Evolutionary conservation across 2,113 vertebrate species (phyloP), one percentile per base, ranked within the genome.

Genomic region (Nothocercus julius): DNA sequence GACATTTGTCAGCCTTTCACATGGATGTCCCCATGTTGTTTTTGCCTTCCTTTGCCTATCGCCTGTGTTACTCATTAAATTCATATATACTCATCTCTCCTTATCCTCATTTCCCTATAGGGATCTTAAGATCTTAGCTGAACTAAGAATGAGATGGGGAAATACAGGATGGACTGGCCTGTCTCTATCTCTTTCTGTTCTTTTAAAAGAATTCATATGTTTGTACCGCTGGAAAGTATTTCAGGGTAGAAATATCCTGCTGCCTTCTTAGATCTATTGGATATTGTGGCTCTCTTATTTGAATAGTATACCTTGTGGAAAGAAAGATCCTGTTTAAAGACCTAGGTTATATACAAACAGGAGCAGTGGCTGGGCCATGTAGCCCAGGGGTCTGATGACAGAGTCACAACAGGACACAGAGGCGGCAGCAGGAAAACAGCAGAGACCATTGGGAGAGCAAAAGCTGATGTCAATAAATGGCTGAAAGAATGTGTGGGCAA

Each of bases 91-190:
- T 44, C 44, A 16, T 44, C 44, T 49, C 21, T 49, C 54, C 38
- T 81, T 40, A 58, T 16, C 16, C 21, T 21, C 13, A 4, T 0
- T 56, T 54, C 25, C 11, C 11, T 56, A 13, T 4, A 2, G 21
- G 28, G 82, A 73, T 17, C 78, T 69, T 76, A 58, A 53, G 53
- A 36, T 75, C 25, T 3, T 8, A 87, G 47, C 62, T 87, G 66
- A 76, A 12, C 24, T 28, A 22, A 70, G 67, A 20, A 4, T n/a
- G 25, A 45, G 5, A 20, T 82, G 53, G 51, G 51, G 21, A 72
- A 4, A 27, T 40, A 3, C 36, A 15, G 54, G 45, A 34, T 62
- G 3, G 12, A 47, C 11, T 0, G 1, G 21, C 42, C 32, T 61
- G 67, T 24, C 8, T 20, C 17, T 45, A 2, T 1, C 42, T 93